Base-by-base conservation (phyloP, 2,113 vertebrate genomes). In the Sinocyclocheilus maitianheensis region DNA sequence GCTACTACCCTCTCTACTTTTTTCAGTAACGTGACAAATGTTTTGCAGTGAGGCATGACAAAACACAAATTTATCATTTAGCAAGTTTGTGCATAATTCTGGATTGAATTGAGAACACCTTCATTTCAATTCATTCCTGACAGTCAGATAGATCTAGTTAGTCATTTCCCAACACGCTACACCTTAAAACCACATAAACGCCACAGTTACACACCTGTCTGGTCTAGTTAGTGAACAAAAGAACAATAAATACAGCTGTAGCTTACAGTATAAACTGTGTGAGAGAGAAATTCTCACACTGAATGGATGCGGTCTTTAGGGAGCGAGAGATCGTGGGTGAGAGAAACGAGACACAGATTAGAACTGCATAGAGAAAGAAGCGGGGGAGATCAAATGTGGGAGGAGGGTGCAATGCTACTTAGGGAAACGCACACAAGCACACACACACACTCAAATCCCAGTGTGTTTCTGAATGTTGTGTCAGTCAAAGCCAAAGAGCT, bases 281-380 rank as follows among this genome's bases (percentile, higher is more conserved):
- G 77, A 72, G 85, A 43, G 67, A 40, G 40, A 65, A 30, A 63
- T 67, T 72, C 48, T 83, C 65, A 40, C 81, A 43, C 48, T 72
- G 46, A 58, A 83, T 55, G 65, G 67, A 83, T 55, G 20, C 18
- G 48, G 30, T 72, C 65, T 83, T 83, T 40, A 63, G 77, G 43
- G 51, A 46, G 81, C 37, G 62, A 51, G 51, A 84, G 77, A 81
- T 84, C 63, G 72, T 75, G 65, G 85, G 77, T 46, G 83, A 83
- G 84, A 87, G 77, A 85, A 88, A 78, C 53, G 81, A 81, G 83
- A 77, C 67, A 85, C 67, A 86, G 86, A 90, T 86, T 83, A 84
- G 83, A 81, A 58, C 30, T 34, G 82, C 84, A 91, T 85, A 77
- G 51, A 77, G 85, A 84, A 55, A 82, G 76, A 86, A 43, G 77